These are phyloP conservation scores for Netelia melanura DNA, from an alignment of 2,888 invertebrate species.

Conservation along the genomic window DNA sequence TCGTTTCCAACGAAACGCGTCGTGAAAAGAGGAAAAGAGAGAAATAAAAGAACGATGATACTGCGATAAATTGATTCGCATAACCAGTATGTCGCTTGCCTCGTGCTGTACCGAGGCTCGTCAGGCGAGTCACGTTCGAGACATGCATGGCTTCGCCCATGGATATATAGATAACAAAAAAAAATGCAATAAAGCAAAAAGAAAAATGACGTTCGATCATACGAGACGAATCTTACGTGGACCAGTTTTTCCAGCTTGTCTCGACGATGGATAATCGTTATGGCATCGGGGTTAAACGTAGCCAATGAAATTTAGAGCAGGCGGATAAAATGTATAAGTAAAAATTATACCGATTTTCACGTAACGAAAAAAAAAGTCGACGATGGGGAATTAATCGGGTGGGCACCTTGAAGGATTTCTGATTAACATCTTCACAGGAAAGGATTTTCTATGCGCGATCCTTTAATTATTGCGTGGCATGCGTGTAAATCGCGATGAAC, in stretches of 20 bases:
- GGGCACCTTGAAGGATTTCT: neutral
- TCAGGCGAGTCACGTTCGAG: conserved; percentile 50
- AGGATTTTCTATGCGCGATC: neutral
- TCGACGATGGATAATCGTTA: conserved; percentile 1
- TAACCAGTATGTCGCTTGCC: conserved; percentile 10
- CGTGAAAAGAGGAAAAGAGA: neutral
- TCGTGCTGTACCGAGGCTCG: neutral
- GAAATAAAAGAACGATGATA: neutral
- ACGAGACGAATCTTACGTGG: neutral
- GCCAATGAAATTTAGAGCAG: neutral
- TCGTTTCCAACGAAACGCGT: conserved; percentile 14
- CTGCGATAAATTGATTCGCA: conserved; percentile 4
- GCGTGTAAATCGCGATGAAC: neutral
- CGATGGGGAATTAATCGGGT: neutral
- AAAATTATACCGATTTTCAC: neutral
- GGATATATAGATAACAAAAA: neutral
- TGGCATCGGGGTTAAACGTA: conserved; percentile 5
- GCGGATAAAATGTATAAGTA: neutral
- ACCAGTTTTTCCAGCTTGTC: conserved; percentile 14
- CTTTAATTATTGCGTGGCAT: neutral
- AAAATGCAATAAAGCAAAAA: neutral
- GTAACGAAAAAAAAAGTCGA: neutral
- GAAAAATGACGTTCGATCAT: neutral
- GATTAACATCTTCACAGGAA: neutral
- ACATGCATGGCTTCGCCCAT: conserved; percentile 16